Conservation (phyloP, 2,797 vertebrate species). For the Acanthiza pusilla region DNA sequence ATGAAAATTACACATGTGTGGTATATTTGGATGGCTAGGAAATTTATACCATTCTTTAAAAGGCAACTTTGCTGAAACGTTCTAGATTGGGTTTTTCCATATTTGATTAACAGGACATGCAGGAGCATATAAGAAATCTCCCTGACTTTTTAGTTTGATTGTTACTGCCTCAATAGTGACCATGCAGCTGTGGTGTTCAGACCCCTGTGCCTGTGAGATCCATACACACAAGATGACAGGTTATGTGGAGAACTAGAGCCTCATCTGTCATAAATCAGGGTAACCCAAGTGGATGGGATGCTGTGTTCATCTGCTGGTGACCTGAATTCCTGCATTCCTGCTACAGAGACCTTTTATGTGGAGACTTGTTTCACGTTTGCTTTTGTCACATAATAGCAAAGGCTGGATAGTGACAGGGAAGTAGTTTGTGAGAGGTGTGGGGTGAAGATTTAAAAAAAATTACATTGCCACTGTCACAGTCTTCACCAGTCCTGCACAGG, state of each 20-base stretch:
- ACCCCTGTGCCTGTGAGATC: not conserved
- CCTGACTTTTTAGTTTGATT: not conserved
- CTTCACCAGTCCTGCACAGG: not conserved
- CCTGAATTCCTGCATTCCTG: not conserved
- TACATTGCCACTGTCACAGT: fast-evolving
- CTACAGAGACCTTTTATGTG: not conserved
- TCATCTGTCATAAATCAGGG: not conserved
- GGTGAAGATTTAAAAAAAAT: not conserved
- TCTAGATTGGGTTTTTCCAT: not conserved
- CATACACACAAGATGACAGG: not conserved
- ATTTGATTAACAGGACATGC: not conserved
- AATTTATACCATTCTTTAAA: not conserved
- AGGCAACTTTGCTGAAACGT: not conserved
- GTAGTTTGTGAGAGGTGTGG: not conserved
- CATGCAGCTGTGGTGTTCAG: not conserved
- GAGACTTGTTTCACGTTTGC: fast-evolving
- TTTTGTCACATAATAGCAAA: not conserved
- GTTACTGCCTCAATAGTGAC: not conserved
- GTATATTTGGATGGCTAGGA: not conserved
- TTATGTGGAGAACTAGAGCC: not conserved
- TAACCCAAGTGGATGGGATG: not conserved
- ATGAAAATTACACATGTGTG: not conserved
- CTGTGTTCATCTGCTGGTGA: not conserved
- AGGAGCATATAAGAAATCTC: not conserved
- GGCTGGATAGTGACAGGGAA: not conserved